phyloP scores from a whole-genome alignment of 2,113 vertebrate genomes.

The Terrapene triunguis region DNA sequence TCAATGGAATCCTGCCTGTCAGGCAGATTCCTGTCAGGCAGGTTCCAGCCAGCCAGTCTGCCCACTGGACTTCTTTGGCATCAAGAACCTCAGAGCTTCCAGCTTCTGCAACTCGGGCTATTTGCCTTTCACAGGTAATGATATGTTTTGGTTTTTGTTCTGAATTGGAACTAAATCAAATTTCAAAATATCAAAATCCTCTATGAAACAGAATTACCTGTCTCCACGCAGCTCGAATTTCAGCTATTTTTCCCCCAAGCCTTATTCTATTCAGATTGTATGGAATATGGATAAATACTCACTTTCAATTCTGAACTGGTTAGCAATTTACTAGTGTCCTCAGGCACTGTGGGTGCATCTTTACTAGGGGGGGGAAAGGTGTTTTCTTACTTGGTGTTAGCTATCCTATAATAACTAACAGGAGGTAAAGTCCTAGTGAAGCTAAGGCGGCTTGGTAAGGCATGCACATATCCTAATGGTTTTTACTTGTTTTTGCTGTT shows the following conservation, averaged over 20 bases:
- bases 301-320: not conserved
- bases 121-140: not conserved
- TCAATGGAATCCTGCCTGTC: not conserved
- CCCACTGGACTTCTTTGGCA: not conserved
- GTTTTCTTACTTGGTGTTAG: not conserved
- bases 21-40: too few relatives aligned
- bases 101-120: not conserved
- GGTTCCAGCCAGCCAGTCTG: not conserved
- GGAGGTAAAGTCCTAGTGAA: not conserved
- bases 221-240: not conserved
- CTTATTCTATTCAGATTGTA: not conserved
- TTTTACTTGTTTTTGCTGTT: not conserved
- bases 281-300: not conserved
- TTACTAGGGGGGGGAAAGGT: not conserved
- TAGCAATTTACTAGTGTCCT: not conserved
- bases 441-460: not conserved
- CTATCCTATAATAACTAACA: not conserved
- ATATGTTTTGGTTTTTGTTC: not conserved
- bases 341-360: not conserved
- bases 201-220: not conserved
- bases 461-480: not conserved
- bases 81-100: not conserved
- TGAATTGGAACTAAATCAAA: not conserved
- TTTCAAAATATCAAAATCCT: not conserved
- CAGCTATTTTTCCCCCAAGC: not conserved